These are phyloP conservation scores for Nematolebias whitei DNA, from an alignment of 2,113 vertebrate species.

Conservation along the genomic window DNA sequence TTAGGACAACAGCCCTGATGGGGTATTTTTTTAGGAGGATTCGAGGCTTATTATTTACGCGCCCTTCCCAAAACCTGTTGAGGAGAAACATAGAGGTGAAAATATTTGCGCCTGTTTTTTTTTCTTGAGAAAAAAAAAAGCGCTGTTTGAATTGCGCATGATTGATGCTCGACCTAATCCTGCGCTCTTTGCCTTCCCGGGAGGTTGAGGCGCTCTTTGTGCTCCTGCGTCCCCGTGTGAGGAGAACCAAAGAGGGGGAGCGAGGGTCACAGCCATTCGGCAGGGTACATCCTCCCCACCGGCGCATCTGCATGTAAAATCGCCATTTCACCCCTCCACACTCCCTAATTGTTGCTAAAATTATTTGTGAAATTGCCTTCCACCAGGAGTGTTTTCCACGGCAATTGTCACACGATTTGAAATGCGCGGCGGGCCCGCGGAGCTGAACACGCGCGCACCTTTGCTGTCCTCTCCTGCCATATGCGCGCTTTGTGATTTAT, in stretches of 20 bases:
- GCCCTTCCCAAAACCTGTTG: constrained; percentile 21
- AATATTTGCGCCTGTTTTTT: constrained; percentile 6
- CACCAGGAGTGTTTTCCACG: constrained; percentile 84
- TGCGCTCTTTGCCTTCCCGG: constrained; percentile 70
- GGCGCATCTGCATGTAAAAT: constrained; percentile 88
- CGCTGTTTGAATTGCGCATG: constrained; percentile 70
- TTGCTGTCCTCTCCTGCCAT: constrained; percentile 50
- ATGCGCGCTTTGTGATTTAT: constrained; percentile 61
- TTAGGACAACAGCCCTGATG: constrained; percentile 45
- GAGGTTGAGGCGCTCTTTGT: constrained; percentile 79
- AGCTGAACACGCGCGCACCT: constrained; percentile 71
- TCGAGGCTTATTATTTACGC: constrained; percentile 30
- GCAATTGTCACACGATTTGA: constrained; percentile 80
- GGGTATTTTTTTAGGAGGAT: constrained; percentile 30
- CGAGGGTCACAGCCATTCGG: constrained; percentile 74
- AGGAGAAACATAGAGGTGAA: constrained; percentile 1
- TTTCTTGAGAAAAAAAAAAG: constrained; percentile 1
- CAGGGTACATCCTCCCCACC: constrained; percentile 80
- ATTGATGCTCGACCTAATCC: constrained; percentile 83
- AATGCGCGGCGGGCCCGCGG: constrained; percentile 77
- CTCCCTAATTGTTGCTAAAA: constrained; percentile 95
- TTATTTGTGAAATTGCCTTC: constrained; percentile 95
- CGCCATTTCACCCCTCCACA: constrained; percentile 94
- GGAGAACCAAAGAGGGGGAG: constrained; percentile 72
- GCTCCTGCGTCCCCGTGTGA: constrained; percentile 69